Evolutionary conservation across 30 jellyfish, hydroid and myxozoan species (phyloP).

Genomic region (Hydractinia symbiolongicarpus): DNA sequence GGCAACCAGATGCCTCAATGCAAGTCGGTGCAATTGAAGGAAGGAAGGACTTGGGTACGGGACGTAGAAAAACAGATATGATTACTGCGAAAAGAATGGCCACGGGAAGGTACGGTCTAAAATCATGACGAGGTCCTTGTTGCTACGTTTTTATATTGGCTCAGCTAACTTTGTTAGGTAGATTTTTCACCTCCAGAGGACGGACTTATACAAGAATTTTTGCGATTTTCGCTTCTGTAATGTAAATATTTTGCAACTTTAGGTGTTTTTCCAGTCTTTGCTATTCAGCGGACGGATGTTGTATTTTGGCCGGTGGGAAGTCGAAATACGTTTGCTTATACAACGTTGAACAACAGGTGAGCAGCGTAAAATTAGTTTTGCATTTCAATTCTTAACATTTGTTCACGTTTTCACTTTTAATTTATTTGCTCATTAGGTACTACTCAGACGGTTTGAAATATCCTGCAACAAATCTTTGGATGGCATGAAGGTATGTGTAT

Average conservation of each 20-base stretch:
- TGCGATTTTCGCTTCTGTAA: background rate
- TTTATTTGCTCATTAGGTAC: constrained; percentile 33
- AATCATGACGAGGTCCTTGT: too few species aligned
- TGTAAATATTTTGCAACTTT: background rate
- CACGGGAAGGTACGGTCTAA: constrained; percentile 56
- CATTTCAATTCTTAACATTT: background rate
- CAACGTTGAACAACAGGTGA: constrained; percentile 75
- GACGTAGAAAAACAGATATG: constrained; percentile 68
- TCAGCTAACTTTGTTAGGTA: background rate
- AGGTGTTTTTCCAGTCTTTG: constrained; percentile 87
- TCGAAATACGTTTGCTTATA: constrained; percentile 77
- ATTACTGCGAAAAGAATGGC: constrained; percentile 65
- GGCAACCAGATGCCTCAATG: constrained; percentile 66
- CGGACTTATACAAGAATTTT: background rate
- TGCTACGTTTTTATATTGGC: too few species aligned
- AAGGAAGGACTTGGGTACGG: constrained; percentile 73
- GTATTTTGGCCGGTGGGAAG: constrained; percentile 90
- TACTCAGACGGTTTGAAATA: constrained; percentile 64
- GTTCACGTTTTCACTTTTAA: background rate
- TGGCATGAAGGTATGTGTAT: constrained; percentile 72
- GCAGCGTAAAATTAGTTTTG: background rate
- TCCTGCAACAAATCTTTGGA: constrained; percentile 71
- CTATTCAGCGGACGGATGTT: constrained; percentile 84
- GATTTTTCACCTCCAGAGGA: background rate
- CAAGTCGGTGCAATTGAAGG: constrained; percentile 87